Conservation (phyloP, 1,140 invertebrate genomes). For the Tenebrio molitor region DNA sequence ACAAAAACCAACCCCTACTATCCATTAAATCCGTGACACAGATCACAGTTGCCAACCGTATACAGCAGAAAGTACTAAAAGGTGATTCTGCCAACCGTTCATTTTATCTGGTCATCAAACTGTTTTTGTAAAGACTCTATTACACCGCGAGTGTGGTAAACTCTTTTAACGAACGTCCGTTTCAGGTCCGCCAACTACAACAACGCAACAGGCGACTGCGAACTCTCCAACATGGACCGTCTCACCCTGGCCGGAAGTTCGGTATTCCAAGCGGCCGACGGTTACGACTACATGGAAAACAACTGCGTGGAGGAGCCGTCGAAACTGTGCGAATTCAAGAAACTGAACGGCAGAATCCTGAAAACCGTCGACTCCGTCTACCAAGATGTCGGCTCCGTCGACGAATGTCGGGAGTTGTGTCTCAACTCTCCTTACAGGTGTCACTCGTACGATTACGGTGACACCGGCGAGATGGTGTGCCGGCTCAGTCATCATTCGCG, state of each 20-base stretch:
- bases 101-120: too few species aligned
- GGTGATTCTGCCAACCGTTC: too few species aligned
- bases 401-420: conserved; percentile 90
- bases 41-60: too few species aligned
- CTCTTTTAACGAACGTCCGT: too few species aligned
- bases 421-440: conserved; percentile 88
- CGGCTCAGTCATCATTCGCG: conserved; percentile 91
- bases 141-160: too few species aligned
- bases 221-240: conserved; percentile 91
- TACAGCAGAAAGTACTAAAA: too few species aligned
- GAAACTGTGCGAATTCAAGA: conserved; percentile 94
- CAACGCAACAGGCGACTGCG: conserved; percentile 86
- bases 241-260: conserved; percentile 85
- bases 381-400: conserved; percentile 87
- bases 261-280: conserved; percentile 76
- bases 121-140: too few species aligned
- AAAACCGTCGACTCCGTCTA: conserved; percentile 96
- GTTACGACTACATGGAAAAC: conserved; percentile 89
- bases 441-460: conserved; percentile 94
- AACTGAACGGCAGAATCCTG: conserved; percentile 86
- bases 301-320: conserved; percentile 92
- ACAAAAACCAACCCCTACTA: too few species aligned
- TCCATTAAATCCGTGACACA: too few species aligned
- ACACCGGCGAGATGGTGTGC: conserved; percentile 93
- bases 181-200: conserved; percentile 92